Conservation (phyloP, 2,113 vertebrate genomes). For the Rhinolophus ferrumequinum region DNA sequence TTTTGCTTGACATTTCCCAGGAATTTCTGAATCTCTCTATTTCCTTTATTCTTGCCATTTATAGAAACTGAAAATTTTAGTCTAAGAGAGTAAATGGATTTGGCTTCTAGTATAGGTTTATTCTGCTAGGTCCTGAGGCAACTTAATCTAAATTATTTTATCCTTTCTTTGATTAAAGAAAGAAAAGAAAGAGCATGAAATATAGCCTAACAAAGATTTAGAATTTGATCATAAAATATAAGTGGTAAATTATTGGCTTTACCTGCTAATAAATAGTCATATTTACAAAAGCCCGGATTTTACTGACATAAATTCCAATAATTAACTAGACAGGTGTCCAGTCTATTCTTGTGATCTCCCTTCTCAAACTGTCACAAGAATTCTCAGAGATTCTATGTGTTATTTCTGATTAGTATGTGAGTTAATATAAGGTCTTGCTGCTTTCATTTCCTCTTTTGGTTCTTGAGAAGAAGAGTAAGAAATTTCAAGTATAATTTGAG, state of each 20-base stretch:
- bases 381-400: neutral
- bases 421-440: neutral
- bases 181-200: neutral
- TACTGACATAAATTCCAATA: neutral
- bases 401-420: neutral
- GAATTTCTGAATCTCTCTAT: conserved; percentile 7
- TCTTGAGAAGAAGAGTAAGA: neutral
- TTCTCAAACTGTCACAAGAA: neutral
- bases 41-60: conserved; percentile 37
- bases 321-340: neutral
- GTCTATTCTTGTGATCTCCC: neutral
- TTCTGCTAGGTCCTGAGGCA: neutral
- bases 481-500: neutral
- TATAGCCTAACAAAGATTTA: neutral
- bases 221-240: neutral
- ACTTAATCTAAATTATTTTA: conserved; percentile 21
- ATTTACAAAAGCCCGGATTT: neutral
- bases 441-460: neutral
- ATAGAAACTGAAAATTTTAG: neutral
- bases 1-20: neutral
- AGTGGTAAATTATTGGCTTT: neutral
- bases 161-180: neutral
- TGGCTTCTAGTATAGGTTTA: neutral
- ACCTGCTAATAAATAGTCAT: neutral
- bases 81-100: neutral